Evolutionary conservation across 2,797 vertebrate genomes (phyloP), one percentile per base, ranked within the genome.

Genomic region (Gallinago stenura): DNA sequence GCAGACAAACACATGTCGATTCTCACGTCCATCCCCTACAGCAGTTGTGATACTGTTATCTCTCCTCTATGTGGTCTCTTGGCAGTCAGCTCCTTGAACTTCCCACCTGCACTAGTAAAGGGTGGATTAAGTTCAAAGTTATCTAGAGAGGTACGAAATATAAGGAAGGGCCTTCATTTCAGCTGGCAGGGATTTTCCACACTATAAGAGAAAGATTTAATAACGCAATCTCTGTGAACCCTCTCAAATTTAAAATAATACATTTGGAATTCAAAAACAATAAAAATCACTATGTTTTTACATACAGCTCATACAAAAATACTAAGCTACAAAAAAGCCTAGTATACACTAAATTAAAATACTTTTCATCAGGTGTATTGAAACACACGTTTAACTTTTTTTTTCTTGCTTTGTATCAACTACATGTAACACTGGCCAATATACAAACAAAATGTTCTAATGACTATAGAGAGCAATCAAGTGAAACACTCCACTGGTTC

Each of bases 61-160:
- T 60, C 72, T 81, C 41, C 60, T 79, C 60, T 73, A 0, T 5
- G 28, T 15, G n/a, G 48, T 81, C 28, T 64, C 66, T 64, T 58
- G 31, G n/a, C 58, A 90, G 62, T 33, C 80, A 84, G 73, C 68
- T 89, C 73, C 80, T 95, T 41, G 18, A 89, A 90, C 62, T 82
- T 83, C 62, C 70, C 77, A 82, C 58, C 66, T 84, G 73, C 39
- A 70, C 91, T 93, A 56, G 20, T 28, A 83, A 79, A 68, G 60
- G 68, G 43, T 51, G 12, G 54, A 78, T 89, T 76, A 91, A 95
- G 30, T 43, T 73, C 66, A 83, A 45, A 75, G 43, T 86, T 82
- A 96, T 26, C 31, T 78, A 76, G 39, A 89, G 19, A 90, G 12
- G 13, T 60, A 84, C 2, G 48, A 94, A 91, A 91, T 25, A 18